Evolutionary conservation across 2,797 vertebrate genomes (phyloP), one percentile per base, ranked within the genome.

Genomic region (Schizopygopsis malacanthus): DNA sequence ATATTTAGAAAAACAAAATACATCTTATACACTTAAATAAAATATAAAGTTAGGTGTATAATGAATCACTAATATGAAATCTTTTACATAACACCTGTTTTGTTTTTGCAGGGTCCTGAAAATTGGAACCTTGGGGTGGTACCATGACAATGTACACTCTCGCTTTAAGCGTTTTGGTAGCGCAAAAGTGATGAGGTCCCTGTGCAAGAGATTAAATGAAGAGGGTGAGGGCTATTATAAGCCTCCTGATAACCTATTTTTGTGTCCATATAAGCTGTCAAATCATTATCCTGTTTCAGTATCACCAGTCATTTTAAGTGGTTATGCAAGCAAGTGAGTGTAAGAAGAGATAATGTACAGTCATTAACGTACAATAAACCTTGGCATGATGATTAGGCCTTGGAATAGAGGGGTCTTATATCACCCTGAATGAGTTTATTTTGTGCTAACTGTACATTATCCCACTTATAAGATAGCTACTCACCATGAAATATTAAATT

Each of bases 101-200:
- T 84, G 41, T 45, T 73, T 15, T 22, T 25, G 37, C 71, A 99
- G 98, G 90, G 95, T 97, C 0, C 91, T 98, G 93, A 97, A 96
- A 94, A 95, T 97, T 0, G 96, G 98, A 8, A 98, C 97, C 0
- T 89, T 96, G 76, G 97, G 97, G 7, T 99, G 98, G 98, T 99
- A 97, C 94, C 96, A 99, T 0, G 94, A 97, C 56, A 97, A 97
- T 0, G 91, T 99, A 56, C 93, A 94, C 0, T 95, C 97, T 88
- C 97, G 97, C 20, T 99, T 99, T 92, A 98, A 97, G 87, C 94
- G 94, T 4, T 98, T 98, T 7, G 98, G 98, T 77, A 98, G 98
- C 0, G 97, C 97, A 86, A 98, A 99, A 72, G 98, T 99, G 85
- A 96, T 98, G 94, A 96, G 94, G 81, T 99, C 96, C 5, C 96